Evolutionary conservation across 2,888 invertebrate genomes (phyloP).

Genomic region (Subacronicta megacephala): DNA sequence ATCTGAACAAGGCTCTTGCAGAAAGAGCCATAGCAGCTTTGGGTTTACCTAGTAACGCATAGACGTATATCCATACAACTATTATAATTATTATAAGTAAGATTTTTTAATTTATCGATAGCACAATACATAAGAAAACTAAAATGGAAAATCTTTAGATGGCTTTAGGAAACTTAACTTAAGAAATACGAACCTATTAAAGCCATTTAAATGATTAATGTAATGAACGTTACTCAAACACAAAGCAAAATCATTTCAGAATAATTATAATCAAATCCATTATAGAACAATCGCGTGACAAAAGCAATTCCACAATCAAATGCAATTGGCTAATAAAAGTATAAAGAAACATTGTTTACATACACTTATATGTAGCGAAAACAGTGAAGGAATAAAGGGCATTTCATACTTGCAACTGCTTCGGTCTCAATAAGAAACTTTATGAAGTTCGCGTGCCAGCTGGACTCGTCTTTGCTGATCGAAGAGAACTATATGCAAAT

Average conservation of each 20-base stretch:
- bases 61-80: too few species aligned
- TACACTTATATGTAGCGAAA: constrained; percentile 5
- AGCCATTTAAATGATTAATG: not conserved
- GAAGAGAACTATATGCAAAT: constrained; percentile 28
- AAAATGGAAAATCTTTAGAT: not conserved
- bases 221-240: not conserved
- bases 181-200: not conserved
- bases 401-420: constrained; percentile 7
- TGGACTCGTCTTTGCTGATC: constrained; percentile 20
- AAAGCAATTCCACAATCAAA: constrained; percentile 18
- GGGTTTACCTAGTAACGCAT: too few species aligned
- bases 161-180: not conserved
- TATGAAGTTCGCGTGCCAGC: constrained; percentile 12
- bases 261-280: constrained; percentile 9
- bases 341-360: constrained; percentile 15
- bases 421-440: constrained; percentile 4
- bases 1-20: too few species aligned
- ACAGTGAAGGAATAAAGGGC: constrained; percentile 8
- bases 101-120: too few species aligned
- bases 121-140: too few species aligned
- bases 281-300: constrained; percentile 17
- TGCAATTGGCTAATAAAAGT: constrained; percentile 13
- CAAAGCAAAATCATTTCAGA: constrained; percentile 1
- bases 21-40: too few species aligned
- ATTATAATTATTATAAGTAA: too few species aligned